These are phyloP conservation scores for Andrena fulva DNA, from an alignment of 2,888 invertebrate species.

Conservation along the genomic window DNA sequence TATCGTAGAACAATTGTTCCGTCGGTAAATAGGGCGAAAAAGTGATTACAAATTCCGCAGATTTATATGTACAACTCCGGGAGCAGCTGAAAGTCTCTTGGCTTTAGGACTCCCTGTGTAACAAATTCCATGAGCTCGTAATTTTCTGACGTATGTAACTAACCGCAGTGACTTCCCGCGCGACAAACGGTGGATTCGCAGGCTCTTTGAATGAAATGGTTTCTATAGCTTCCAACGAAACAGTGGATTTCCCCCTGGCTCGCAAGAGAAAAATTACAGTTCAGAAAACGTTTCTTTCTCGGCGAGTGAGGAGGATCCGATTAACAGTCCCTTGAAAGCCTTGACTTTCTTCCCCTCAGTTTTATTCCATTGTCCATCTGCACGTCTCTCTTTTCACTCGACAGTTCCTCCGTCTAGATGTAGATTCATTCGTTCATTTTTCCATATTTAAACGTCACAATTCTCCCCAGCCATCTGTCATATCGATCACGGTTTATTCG, in stretches of 20 bases:
- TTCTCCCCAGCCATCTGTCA: neutral
- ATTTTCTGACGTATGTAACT: too few species aligned
- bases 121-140: too few species aligned
- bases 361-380: neutral
- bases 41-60: too few species aligned
- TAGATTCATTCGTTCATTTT: conserved; percentile 8
- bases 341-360: conserved; percentile 10
- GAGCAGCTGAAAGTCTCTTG: too few species aligned
- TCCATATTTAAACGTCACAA: conserved; percentile 16
- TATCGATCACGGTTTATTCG: conserved; percentile 11
- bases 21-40: neutral
- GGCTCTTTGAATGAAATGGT: too few species aligned
- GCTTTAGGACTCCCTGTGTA: too few species aligned
- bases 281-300: conserved; percentile 3
- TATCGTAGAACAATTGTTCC: neutral
- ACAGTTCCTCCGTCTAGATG: neutral
- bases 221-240: too few species aligned
- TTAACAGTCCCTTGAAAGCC: conserved; percentile 25
- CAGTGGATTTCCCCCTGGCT: too few species aligned
- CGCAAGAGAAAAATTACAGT: neutral
- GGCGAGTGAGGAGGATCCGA: conserved; percentile 22
- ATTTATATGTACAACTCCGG: too few species aligned
- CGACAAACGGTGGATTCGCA: too few species aligned
- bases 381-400: neutral
- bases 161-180: too few species aligned